Evolutionary conservation across 2,888 invertebrate genomes (phyloP).

Genomic region (Endomychus coccineus): DNA sequence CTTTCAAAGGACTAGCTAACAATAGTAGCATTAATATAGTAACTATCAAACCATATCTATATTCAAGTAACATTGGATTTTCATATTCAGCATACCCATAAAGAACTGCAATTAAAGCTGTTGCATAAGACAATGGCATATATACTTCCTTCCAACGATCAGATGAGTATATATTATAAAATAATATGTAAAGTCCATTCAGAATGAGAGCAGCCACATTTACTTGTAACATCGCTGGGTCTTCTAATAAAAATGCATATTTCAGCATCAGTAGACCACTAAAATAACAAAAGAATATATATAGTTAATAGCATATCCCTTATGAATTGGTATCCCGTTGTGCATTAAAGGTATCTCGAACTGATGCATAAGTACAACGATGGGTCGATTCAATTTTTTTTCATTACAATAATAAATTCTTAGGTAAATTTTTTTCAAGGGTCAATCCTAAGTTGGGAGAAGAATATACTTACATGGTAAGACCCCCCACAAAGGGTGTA

Average conservation of each 20-base stretch:
- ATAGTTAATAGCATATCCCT: too few relatives aligned
- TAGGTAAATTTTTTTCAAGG: too few relatives aligned
- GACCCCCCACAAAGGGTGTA: constrained; percentile 68
- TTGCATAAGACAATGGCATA: constrained; percentile 50
- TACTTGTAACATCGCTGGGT: constrained; percentile 68
- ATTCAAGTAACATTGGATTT: constrained; percentile 56
- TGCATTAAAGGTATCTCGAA: too few relatives aligned
- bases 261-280: constrained; percentile 71
- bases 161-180: constrained; percentile 60
- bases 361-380: too few relatives aligned
- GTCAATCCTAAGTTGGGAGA: too few relatives aligned
- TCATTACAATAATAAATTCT: too few relatives aligned
- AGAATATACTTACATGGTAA: constrained; percentile 68
- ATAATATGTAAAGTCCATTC: constrained; percentile 57
- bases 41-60: constrained; percentile 62
- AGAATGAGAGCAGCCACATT: constrained; percentile 67
- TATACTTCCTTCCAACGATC: constrained; percentile 48
- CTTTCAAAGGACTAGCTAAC: constrained; percentile 64
- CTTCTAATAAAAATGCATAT: constrained; percentile 65
- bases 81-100: constrained; percentile 62
- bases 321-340: too few relatives aligned
- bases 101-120: constrained; percentile 51
- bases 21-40: constrained; percentile 60
- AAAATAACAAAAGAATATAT: constrained; percentile 30
- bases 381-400: too few relatives aligned